Evolutionary conservation across 2,888 invertebrate genomes (phyloP).

Genomic region (Bibio marci): DNA sequence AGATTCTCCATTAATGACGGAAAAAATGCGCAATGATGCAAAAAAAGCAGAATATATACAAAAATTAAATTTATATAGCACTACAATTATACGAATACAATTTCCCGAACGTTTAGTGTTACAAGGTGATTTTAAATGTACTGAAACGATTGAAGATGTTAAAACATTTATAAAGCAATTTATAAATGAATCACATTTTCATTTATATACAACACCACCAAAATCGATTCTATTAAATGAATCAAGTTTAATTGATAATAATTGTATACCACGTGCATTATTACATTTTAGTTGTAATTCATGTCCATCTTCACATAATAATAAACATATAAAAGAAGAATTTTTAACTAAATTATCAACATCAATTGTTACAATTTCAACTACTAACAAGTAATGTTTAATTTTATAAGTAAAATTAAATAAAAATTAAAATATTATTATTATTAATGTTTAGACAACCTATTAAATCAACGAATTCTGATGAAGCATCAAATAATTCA

Average conservation of each 20-base stretch:
- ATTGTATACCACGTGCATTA: slow-evolving; percentile 62
- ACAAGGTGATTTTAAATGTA: slow-evolving; percentile 69
- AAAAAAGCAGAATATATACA: slow-evolving; percentile 35
- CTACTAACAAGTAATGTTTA: slow-evolving; percentile 42
- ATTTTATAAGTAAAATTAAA: too few relatives aligned
- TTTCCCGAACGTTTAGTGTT: slow-evolving; percentile 75
- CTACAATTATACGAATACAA: slow-evolving; percentile 64
- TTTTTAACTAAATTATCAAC: slow-evolving; percentile 43
- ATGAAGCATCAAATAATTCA: too few relatives aligned
- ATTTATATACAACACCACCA: slow-evolving; percentile 69
- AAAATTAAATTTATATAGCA: slow-evolving; percentile 49
- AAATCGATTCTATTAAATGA: slow-evolving; percentile 45
- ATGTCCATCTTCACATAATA: too few relatives aligned
- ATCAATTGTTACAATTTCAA: slow-evolving; percentile 45
- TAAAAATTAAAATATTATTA: too few relatives aligned
- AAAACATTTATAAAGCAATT: slow-evolving; percentile 42
- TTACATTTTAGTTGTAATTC: slow-evolving; percentile 42
- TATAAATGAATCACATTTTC: background rate
- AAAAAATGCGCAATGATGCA: slow-evolving; percentile 40
- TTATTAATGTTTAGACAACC: too few relatives aligned
- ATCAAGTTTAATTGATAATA: slow-evolving; percentile 48
- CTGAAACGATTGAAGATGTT: slow-evolving; percentile 53
- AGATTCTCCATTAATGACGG: slow-evolving; percentile 56
- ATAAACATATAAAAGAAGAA: slow-evolving; percentile 33
- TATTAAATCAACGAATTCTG: too few relatives aligned